Conservation (phyloP, 1,140 invertebrate genomes). For the Drosophila cardini region DNA sequence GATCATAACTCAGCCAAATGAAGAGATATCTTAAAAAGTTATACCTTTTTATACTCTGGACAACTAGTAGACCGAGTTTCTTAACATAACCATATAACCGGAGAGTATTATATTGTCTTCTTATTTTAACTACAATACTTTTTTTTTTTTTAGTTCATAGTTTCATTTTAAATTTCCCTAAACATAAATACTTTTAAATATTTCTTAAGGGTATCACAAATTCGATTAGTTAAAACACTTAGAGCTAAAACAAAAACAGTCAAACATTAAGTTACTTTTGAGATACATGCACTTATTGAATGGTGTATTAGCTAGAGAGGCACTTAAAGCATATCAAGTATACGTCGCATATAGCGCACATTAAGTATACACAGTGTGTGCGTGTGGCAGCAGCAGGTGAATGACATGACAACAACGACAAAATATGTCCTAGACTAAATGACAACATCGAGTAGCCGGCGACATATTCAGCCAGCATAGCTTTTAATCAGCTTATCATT, state of each 20-base stretch:
- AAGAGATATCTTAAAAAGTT: no score
- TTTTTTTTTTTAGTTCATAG: no score
- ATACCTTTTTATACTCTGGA: no score
- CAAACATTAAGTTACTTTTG: neutral
- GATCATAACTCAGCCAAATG: no score
- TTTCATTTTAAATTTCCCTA: no score
- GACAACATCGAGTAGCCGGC: slow-evolving; percentile 68
- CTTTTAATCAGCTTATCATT: neutral
- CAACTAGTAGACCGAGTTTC: no score
- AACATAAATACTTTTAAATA: no score
- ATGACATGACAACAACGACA: slow-evolving; percentile 24
- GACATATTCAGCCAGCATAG: slow-evolving; percentile 18
- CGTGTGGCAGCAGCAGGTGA: neutral
- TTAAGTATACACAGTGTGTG: slow-evolving; percentile 30
- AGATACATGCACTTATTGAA: slow-evolving; percentile 26
- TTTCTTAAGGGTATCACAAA: no score
- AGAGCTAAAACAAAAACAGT: neutral
- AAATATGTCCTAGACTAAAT: slow-evolving; percentile 64
- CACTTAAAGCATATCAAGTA: slow-evolving; percentile 33
- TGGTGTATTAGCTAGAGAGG: slow-evolving; percentile 38
- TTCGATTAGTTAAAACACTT: no score
- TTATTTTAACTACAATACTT: no score
- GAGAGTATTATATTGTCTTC: no score
- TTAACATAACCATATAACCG: no score
- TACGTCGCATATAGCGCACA: slow-evolving; percentile 20